These are phyloP conservation scores for Romanogobio albipinnatus DNA, from an alignment of 2,113 vertebrate species.

Conservation along the genomic window DNA sequence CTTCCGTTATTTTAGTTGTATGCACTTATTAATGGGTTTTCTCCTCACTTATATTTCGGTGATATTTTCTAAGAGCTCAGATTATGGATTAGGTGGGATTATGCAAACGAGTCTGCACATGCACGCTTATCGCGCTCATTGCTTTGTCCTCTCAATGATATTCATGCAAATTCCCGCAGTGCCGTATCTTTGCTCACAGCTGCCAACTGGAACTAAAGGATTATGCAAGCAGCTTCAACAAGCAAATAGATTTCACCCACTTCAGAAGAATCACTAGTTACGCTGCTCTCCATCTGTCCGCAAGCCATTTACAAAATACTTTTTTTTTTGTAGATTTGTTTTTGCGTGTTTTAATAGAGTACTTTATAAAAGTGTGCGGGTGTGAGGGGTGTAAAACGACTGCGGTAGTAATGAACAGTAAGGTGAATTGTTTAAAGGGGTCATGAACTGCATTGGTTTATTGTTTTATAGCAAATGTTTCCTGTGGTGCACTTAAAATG, in stretches of 20 bases:
- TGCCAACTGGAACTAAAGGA: conserved; percentile 91
- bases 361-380: conserved; percentile 47
- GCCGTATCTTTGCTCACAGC: conserved; percentile 93
- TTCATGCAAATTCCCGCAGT: conserved; percentile 80
- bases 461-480: no score
- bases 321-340: conserved; percentile 55
- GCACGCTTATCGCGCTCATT: conserved; percentile 81
- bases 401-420: conserved; percentile 8
- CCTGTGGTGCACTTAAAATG: no score
- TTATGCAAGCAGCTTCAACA: conserved; percentile 85
- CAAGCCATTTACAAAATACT: conserved; percentile 74
- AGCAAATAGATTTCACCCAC: conserved; percentile 84
- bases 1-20: neutral
- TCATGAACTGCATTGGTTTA: neutral
- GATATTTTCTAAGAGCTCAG: conserved; percentile 70
- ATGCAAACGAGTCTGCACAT: conserved; percentile 75
- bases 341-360: conserved; percentile 72
- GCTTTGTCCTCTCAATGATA: conserved; percentile 83
- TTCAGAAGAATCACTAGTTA: conserved; percentile 80
- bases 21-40: conserved; percentile 61
- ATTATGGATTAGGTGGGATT: conserved; percentile 80
- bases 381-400: neutral
- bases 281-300: conserved; percentile 73
- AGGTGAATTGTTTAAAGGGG: conserved; percentile 31
- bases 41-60: conserved; percentile 62